These are phyloP conservation scores for Polyploca ridens DNA, from an alignment of 2,888 invertebrate species.

Conservation along the genomic window DNA sequence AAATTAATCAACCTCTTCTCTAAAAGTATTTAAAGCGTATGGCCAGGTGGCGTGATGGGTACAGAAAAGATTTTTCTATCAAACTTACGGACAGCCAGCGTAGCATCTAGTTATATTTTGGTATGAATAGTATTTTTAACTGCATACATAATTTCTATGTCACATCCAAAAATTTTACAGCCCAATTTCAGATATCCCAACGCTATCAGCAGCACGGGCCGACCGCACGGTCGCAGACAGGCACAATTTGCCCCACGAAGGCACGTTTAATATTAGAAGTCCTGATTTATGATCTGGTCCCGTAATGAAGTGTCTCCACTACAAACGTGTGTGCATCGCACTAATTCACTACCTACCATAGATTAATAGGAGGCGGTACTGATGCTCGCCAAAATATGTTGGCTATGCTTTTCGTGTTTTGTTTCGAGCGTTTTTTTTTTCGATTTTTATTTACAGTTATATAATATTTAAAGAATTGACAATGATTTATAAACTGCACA, in stretches of 20 bases:
- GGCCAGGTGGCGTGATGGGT: no score
- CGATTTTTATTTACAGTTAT: no score
- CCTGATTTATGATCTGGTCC: conserved; percentile 82
- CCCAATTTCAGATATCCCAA: conserved; percentile 13
- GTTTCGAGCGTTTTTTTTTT: no score
- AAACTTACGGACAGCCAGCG: no score
- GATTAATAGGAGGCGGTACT: conserved; percentile 64
- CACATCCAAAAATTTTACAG: not conserved
- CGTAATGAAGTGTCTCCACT: conserved; percentile 83
- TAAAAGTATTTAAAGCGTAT: no score
- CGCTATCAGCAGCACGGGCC: conserved; percentile 1
- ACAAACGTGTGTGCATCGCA: conserved; percentile 78
- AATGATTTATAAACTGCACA: no score
- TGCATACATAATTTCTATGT: no score
- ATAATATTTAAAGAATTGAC: no score
- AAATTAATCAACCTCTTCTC: no score
- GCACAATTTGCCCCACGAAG: conserved; percentile 80
- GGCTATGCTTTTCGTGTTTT: not conserved
- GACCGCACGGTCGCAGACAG: conserved; percentile 21
- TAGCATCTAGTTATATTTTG: no score
- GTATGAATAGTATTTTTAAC: no score
- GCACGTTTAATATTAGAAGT: conserved; percentile 85
- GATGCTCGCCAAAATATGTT: not conserved
- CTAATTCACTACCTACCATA: conserved; percentile 79
- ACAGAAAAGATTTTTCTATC: no score